These are phyloP conservation scores for Euwallacea fornicatus DNA, from an alignment of 1,140 invertebrate genomes.

Conservation along the genomic window DNA sequence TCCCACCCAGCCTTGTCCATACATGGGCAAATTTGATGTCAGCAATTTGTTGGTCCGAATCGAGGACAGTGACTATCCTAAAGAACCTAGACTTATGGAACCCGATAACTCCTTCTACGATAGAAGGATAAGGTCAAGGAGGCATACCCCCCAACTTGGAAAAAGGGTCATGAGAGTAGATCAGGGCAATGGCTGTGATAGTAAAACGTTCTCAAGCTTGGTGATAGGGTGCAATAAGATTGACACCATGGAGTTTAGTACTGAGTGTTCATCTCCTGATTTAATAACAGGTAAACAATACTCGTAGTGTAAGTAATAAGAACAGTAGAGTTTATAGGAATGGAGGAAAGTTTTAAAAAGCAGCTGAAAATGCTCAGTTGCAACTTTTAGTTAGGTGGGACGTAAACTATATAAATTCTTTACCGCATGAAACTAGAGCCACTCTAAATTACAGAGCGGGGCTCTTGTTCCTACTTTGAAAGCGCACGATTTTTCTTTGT, in stretches of 20 bases:
- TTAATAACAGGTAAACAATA: slow-evolving; percentile 51
- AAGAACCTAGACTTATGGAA: slow-evolving; percentile 25
- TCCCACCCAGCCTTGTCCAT: slow-evolving; percentile 64
- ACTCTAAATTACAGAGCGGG: slow-evolving; percentile 16
- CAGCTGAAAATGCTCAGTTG: background rate
- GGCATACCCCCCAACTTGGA: slow-evolving; percentile 38
- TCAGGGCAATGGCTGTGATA: slow-evolving; percentile 53
- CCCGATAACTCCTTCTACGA: slow-evolving; percentile 45
- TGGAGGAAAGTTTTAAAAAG: background rate
- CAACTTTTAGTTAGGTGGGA: slow-evolving; percentile 12
- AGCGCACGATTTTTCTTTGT: slow-evolving; percentile 24
- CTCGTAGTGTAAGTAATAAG: background rate
- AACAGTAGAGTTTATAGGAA: background rate
- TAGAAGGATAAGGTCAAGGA: slow-evolving; percentile 40
- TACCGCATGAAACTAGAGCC: slow-evolving; percentile 14
- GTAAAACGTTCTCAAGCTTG: slow-evolving; percentile 61
- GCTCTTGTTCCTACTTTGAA: slow-evolving; percentile 15
- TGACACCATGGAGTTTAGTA: slow-evolving; percentile 73
- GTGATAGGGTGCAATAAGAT: slow-evolving; percentile 68
- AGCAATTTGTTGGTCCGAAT: slow-evolving; percentile 56
- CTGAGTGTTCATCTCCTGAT: slow-evolving; percentile 65
- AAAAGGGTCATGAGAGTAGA: slow-evolving; percentile 49
- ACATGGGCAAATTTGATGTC: slow-evolving; percentile 69
- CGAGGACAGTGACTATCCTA: slow-evolving; percentile 47
- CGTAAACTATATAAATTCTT: slow-evolving; percentile 15